A percentile compares a stretch with the other conserved stretches of the same genome.
These are phyloP conservation scores for Sebastes wilsoni DNA, from an alignment of 2,797 vertebrate genomes.

Conservation along the genomic window DNA sequence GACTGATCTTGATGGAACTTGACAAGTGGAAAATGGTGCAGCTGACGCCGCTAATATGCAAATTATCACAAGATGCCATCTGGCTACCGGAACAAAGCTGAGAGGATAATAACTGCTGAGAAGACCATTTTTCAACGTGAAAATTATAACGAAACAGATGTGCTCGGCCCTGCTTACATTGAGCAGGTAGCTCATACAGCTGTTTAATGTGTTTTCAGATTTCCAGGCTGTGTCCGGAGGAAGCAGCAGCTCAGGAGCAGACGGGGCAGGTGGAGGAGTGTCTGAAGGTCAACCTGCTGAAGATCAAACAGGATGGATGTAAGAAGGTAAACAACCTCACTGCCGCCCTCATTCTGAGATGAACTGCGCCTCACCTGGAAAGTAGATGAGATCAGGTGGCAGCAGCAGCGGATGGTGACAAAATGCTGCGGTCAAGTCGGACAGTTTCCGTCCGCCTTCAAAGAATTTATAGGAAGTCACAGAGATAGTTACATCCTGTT, in stretches of 20 bases:
- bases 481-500: too few relatives aligned
- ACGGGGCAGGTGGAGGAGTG: slow-evolving; percentile 98
- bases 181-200: background rate
- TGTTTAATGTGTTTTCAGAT: slow-evolving; percentile 79
- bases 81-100: background rate
- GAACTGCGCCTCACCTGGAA: too few relatives aligned
- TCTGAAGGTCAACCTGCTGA: slow-evolving; percentile 95
- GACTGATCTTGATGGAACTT: background rate
- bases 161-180: background rate
- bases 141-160: background rate
- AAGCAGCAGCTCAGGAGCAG: slow-evolving; percentile 96
- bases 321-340: slow-evolving; percentile 87
- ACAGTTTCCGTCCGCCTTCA: too few relatives aligned
- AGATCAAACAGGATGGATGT: slow-evolving; percentile 91
- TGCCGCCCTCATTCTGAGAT: background rate
- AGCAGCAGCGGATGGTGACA: too few relatives aligned
- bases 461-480: too few relatives aligned
- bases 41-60: slow-evolving; percentile 7
- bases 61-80: background rate
- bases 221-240: slow-evolving; percentile 90
- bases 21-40: slow-evolving; percentile 1
- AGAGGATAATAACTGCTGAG: background rate
- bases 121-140: background rate
- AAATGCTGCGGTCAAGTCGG: too few relatives aligned
- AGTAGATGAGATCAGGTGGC: too few relatives aligned